Evolutionary conservation across 2,888 invertebrate species (phyloP), one percentile per base, ranked within the genome.

Genomic region (Trissolcus japonicus): DNA sequence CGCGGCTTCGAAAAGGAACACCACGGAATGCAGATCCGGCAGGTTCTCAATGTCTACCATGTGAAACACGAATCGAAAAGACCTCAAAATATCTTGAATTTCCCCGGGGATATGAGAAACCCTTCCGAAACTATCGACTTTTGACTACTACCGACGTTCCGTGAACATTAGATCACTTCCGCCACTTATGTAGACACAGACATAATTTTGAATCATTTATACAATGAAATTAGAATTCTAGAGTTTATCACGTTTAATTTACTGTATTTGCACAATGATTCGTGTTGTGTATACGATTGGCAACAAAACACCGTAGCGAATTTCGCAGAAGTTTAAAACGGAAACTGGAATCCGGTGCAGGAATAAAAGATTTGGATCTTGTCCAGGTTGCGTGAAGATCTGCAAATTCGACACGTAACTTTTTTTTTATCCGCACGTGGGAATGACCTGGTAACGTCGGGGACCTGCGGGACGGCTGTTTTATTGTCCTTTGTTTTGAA

Each of bases 1-100:
- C 74, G 78, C 80, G 81, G 85, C 85, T 84, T 81, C 82, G 66
- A 84, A n/a, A 83, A 83, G 79, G 79, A 65, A 73, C 57, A 66
- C 57, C 69, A 60, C 48, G 51, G 53, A 40, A 41, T 59, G 57
- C 61, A 56, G 60, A 68, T 76, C 65, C 62, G 62, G 56, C 56
- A 43, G 61, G 56, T 61, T n/a, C 78, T 72, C 72, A 46, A 62
- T 71, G 68, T 79, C 62, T 55, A 56, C n/a, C 35, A 35, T 19
- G 54, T 76, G 71, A 66, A 76, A 71, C 57, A 62, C 66, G 76
- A 76, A 67, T 72, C 71, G 61, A 56, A 41, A 43, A 17, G 50
- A 17, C 53, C 43, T 46, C 50, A 40, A 50, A 61, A 48, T 59
- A 63, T 68, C 75, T 68, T 68, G 17, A 48, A 68, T 75, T 75